Base-by-base conservation (phyloP, 2,888 invertebrate species). In the Unio delphinus region DNA sequence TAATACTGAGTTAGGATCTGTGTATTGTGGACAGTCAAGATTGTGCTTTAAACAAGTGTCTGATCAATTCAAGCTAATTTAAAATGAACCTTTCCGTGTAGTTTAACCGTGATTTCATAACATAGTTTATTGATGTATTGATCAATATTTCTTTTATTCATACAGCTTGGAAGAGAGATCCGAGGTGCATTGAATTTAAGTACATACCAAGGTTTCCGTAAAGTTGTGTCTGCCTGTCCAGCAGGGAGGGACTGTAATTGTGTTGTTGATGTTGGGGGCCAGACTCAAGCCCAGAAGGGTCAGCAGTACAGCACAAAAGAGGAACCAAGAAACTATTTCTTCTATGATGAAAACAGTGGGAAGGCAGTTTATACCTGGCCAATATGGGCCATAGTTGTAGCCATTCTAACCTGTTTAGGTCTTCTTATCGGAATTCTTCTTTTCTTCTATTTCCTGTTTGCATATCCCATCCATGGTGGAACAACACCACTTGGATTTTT, bases 401-500 rank as follows among this genome's bases (percentile, higher is more conserved):
- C 82, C 4, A 80, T 83, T 0, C 78, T 90, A 5, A 89, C 89
- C 1, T 81, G 86, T 26, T 68, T 90, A 4, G 90, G 91, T 0
- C 84, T 90, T 1, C 70, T 90, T 7, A 73, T 89, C 5, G 86
- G 88, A 4, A 64, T 91, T 54, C 79, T 89, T n/a, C 79, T 88
- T 26, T 88, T 89, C 68, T 79, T 89, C 55, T 89, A 89, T 77
- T 89, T 91, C 70, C 72, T 89, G 56, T 79, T 88, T 66, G 82
- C 81, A 54, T 90, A 90, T 75, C 90, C 89, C 0, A 81, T 88
- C 45, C 81, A 85, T n/a, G 85, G 88, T 6, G 89, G 89, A 60
- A 88, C 90, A 26, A 78, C 90, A 0, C 80, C 89, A 7, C 82
- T 91, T 4, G 91, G 90, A 4, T 91, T 89, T 82, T 79, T 91